phyloP scores from a whole-genome alignment of 1,140 invertebrate species.

The Episyrphus balteatus region DNA sequence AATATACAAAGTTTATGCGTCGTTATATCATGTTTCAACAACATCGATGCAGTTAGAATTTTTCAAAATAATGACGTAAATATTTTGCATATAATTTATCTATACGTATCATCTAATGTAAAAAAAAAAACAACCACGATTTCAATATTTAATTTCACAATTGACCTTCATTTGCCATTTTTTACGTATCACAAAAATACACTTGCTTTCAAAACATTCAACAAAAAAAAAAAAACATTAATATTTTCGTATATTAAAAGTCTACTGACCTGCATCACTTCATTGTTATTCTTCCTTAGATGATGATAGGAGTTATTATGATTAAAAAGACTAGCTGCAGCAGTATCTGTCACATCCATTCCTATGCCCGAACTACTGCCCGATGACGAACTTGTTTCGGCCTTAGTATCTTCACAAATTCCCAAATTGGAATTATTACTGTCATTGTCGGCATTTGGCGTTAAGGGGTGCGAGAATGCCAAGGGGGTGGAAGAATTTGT shows the following conservation, averaged over 20 bases:
- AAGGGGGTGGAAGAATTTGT: conserved; percentile 38
- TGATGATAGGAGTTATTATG: conserved; percentile 39
- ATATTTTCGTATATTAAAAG: background rate
- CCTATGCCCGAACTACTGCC: conserved; percentile 39
- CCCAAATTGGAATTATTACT: conserved; percentile 21
- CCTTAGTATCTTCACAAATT: conserved; percentile 18
- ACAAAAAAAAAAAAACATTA: no score
- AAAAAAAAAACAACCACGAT: no score
- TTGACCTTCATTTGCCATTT: background rate
- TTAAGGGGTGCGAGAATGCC: conserved; percentile 40
- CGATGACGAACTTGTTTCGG: conserved; percentile 21
- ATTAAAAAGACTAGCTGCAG: conserved; percentile 38
- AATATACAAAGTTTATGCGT: no score
- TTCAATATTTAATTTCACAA: no score
- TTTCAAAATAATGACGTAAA: no score
- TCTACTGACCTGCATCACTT: conserved; percentile 21
- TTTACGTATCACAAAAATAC: background rate
- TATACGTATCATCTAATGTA: no score
- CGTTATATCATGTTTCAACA: no score
- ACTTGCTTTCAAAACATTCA: no score
- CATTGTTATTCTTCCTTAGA: conserved; percentile 35
- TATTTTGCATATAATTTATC: no score
- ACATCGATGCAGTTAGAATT: no score
- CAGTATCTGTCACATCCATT: conserved; percentile 31
- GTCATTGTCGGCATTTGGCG: conserved; percentile 24